A percentile compares a stretch with the other conserved stretches of the same genome.
These are phyloP conservation scores for Drosophila cardini DNA, from an alignment of 1,140 invertebrate genomes.

Conservation along the genomic window DNA sequence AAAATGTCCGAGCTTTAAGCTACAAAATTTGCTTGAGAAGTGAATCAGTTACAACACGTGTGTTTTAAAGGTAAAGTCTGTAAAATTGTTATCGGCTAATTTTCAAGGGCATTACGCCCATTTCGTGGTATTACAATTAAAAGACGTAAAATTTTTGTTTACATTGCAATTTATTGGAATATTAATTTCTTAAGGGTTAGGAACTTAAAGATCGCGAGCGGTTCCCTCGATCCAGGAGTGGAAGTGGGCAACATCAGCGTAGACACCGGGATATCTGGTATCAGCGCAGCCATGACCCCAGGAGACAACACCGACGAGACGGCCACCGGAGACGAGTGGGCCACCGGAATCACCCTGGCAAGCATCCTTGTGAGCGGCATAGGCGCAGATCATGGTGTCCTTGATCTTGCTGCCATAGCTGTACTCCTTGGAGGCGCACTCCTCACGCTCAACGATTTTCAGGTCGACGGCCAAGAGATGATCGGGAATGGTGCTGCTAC, in stretches of 20 bases:
- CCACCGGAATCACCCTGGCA: slow-evolving; percentile 86
- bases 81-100: slow-evolving; percentile 15
- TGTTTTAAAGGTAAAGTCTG: slow-evolving; percentile 21
- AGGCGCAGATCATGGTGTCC: slow-evolving; percentile 85
- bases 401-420: slow-evolving; percentile 63
- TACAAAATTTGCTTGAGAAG: background rate
- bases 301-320: slow-evolving; percentile 86
- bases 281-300: slow-evolving; percentile 85
- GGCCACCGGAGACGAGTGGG: slow-evolving; percentile 79
- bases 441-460: slow-evolving; percentile 49
- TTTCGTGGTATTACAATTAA: slow-evolving; percentile 24
- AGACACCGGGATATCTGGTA: slow-evolving; percentile 86
- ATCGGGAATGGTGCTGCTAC: slow-evolving; percentile 52
- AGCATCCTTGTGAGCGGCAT: slow-evolving; percentile 65
- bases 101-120: slow-evolving; percentile 17
- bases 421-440: slow-evolving; percentile 52
- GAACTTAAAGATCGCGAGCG: slow-evolving; percentile 54
- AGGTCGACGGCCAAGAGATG: slow-evolving; percentile 61
- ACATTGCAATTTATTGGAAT: slow-evolving; percentile 29
- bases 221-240: slow-evolving; percentile 79
- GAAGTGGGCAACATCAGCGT: slow-evolving; percentile 85
- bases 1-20: too few species aligned
- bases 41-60: slow-evolving; percentile 14
- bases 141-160: slow-evolving; percentile 12
- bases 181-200: slow-evolving; percentile 1